phyloP scores from a whole-genome alignment of 1,140 invertebrate genomes.

The Yoshiicerus persimilis region DNA sequence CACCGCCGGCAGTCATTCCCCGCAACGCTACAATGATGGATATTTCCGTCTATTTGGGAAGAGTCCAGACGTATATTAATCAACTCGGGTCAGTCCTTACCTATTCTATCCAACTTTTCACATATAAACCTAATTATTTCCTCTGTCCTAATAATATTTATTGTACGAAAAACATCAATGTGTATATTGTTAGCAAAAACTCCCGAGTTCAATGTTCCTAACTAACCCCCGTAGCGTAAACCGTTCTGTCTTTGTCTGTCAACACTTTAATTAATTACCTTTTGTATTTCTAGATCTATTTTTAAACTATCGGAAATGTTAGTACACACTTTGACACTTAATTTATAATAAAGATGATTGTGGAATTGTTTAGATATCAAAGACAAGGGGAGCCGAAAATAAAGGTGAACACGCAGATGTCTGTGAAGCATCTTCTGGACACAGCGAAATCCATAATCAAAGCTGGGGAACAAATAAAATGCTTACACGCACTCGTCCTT shows the following conservation, averaged over 20 bases:
- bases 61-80: conserved; percentile 43
- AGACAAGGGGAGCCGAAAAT: conserved; percentile 45
- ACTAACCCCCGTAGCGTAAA: too few relatives aligned
- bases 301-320: not conserved
- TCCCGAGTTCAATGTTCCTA: too few relatives aligned
- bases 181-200: too few relatives aligned
- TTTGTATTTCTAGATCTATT: not conserved
- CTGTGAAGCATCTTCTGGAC: conserved; percentile 41
- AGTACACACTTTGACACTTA: too few relatives aligned
- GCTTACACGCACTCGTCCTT: conserved; percentile 45
- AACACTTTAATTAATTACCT: not conserved
- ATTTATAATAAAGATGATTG: too few relatives aligned
- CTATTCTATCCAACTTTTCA: not conserved
- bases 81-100: conserved; percentile 35
- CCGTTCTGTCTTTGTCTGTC: not conserved
- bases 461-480: conserved; percentile 45
- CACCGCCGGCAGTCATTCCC: not conserved
- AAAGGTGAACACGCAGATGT: conserved; percentile 34
- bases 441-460: conserved; percentile 38
- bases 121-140: not conserved
- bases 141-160: not conserved
- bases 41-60: conserved; percentile 28
- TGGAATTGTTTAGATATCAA: conserved; percentile 32
- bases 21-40: conserved; percentile 33
- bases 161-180: not conserved